phyloP scores from a whole-genome alignment of 2,113 vertebrate genomes.

The Thunnus thynnus region DNA sequence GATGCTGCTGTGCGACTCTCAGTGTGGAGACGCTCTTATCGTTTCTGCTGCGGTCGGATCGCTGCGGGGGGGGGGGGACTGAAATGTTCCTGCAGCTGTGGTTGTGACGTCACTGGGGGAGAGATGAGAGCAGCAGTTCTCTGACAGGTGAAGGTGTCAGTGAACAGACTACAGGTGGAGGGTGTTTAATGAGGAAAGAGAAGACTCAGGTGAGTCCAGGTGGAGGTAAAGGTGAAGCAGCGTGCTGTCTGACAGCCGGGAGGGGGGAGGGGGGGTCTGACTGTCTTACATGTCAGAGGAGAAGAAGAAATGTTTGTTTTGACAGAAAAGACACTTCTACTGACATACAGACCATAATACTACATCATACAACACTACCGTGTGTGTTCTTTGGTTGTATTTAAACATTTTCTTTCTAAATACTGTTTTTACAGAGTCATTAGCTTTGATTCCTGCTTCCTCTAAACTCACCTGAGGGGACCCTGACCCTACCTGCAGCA shows the following conservation, averaged over 20 bases:
- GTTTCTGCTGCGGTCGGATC: no score
- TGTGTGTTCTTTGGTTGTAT: constrained; percentile 49
- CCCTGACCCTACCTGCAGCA: no score
- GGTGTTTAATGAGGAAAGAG: no score
- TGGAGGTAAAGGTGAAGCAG: background rate
- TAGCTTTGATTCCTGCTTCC: constrained; percentile 25
- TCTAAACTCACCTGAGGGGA: constrained; percentile 1
- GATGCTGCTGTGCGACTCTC: no score
- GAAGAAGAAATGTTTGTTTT: constrained; percentile 11
- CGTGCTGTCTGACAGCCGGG: constrained; percentile 57
- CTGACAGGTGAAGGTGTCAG: no score
- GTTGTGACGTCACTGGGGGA: no score
- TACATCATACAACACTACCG: constrained; percentile 10
- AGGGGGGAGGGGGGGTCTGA: background rate
- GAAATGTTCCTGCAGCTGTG: no score
- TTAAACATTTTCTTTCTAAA: constrained; percentile 18
- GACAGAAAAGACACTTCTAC: background rate
- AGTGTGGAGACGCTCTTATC: no score
- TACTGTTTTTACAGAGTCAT: constrained; percentile 7
- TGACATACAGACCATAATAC: background rate
- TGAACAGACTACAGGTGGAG: no score
- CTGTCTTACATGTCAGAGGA: constrained; percentile 38
- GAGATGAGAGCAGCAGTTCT: no score
- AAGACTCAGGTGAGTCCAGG: no score
- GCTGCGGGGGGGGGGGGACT: no score